Conservation (phyloP, 2,888 invertebrate genomes). For the Linhomoeus sp. region DNA sequence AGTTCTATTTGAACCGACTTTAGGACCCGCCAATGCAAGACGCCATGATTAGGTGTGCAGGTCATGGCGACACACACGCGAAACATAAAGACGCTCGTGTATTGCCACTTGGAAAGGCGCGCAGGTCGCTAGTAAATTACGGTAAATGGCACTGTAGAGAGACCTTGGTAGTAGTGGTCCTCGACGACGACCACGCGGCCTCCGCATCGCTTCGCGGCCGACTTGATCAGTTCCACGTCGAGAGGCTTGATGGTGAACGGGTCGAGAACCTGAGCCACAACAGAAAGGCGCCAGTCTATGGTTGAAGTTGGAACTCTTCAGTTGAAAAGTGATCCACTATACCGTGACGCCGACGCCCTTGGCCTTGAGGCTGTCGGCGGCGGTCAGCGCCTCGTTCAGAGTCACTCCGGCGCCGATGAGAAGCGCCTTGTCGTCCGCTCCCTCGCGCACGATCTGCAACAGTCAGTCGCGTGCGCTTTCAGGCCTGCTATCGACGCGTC, state of each 20-base stretch:
- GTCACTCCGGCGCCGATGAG: constrained; percentile 84
- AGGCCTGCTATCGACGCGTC: too few species aligned
- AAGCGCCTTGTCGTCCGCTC: constrained; percentile 54
- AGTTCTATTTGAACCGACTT: too few species aligned
- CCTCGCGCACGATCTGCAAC: constrained; percentile 50
- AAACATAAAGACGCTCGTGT: too few species aligned
- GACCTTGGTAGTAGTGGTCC: constrained; percentile 83
- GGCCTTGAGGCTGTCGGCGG: constrained; percentile 29
- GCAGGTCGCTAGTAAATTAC: too few species aligned
- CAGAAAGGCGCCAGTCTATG: constrained; percentile 35
- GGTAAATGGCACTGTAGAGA: too few species aligned
- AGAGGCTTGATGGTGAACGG: constrained; percentile 63
- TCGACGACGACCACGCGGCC: constrained; percentile 76
- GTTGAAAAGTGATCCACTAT: neutral
- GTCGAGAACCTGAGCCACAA: constrained; percentile 62
- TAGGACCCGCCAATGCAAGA: too few species aligned
- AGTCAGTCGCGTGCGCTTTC: neutral
- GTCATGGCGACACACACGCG: too few species aligned
- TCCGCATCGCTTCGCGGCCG: constrained; percentile 51
- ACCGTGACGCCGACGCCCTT: too few species aligned
- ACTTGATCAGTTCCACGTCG: constrained; percentile 53
- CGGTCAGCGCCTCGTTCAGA: constrained; percentile 65
- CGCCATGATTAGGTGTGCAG: too few species aligned
- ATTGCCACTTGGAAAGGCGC: too few species aligned
- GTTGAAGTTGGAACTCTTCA: neutral